phyloP scores from a whole-genome alignment of 1,140 invertebrate genomes.

The Neotoxoptera formosana region DNA sequence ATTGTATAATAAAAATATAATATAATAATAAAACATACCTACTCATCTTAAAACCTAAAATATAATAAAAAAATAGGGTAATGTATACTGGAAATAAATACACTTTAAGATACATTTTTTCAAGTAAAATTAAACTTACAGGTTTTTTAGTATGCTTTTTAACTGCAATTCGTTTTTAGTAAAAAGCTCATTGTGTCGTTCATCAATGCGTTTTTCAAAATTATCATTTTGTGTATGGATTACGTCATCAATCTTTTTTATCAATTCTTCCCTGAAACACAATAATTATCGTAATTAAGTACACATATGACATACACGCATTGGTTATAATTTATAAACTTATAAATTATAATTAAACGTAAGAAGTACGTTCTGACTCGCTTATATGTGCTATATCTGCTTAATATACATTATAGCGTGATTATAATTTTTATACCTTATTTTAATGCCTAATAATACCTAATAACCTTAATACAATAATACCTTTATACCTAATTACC shows the following conservation, averaged over 20 bases:
- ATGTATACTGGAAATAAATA: background rate
- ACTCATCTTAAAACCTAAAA: background rate
- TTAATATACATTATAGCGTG: background rate
- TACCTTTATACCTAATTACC: too few relatives aligned
- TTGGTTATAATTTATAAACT: too few relatives aligned
- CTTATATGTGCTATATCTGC: background rate
- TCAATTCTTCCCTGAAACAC: constrained; percentile 6
- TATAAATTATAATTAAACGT: too few relatives aligned
- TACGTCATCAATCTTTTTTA: constrained; percentile 23
- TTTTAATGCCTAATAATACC: too few relatives aligned
- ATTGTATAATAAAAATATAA: too few relatives aligned
- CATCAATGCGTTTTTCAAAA: constrained; percentile 14
- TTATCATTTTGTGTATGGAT: background rate
- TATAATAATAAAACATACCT: too few relatives aligned
- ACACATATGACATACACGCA: too few relatives aligned
- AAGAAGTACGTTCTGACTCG: background rate
- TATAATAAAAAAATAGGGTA: background rate
- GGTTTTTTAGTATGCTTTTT: background rate
- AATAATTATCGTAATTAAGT: constrained; percentile 1
- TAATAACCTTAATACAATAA: too few relatives aligned
- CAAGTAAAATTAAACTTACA: background rate
- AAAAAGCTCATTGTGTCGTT: background rate
- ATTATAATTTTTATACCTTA: background rate
- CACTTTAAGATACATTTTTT: background rate
- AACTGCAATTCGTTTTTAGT: constrained; percentile 23